Percentiles rank a stretch among this genome's conserved stretches.
Evolutionary conservation across 2,797 vertebrate genomes (phyloP).

Genomic region (Acestrorhynchus altus): DNA sequence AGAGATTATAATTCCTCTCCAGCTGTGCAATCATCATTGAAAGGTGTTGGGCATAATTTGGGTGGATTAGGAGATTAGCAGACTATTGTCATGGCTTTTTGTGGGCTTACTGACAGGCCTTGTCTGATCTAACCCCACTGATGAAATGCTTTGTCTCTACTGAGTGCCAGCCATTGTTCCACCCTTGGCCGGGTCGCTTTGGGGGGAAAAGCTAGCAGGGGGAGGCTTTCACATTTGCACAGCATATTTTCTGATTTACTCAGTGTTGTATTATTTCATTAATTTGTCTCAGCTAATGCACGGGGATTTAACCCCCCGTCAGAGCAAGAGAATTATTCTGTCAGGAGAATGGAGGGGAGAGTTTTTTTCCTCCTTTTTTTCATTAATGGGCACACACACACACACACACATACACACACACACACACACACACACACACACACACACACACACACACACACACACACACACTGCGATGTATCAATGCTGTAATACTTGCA

Average conservation of each 20-base stretch:
- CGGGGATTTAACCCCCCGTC: constrained; percentile 51
- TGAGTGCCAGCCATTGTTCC: constrained; percentile 56
- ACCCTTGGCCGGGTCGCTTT: constrained; percentile 54
- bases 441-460: constrained; percentile 1
- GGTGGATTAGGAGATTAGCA: constrained; percentile 84
- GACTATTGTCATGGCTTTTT: constrained; percentile 81
- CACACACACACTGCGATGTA: constrained; percentile 2
- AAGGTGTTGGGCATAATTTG: constrained; percentile 83
- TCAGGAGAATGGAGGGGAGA: constrained; percentile 40
- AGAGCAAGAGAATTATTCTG: constrained; percentile 42
- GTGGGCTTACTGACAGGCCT: constrained; percentile 70
- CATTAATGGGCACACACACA: constrained; percentile 21
- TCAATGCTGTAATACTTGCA: constrained; percentile 33
- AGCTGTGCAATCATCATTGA: constrained; percentile 84
- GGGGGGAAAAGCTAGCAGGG: constrained; percentile 35
- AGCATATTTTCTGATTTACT: constrained; percentile 65
- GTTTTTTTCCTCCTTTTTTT: constrained; percentile 14
- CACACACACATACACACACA: neutral
- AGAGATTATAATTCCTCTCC: constrained; percentile 71
- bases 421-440: constrained; percentile 6
- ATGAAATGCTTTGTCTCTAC: constrained; percentile 81
- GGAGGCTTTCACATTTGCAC: constrained; percentile 60
- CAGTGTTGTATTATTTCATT: constrained; percentile 60
- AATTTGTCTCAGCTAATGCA: constrained; percentile 61
- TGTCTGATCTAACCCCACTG: constrained; percentile 62